A percentile compares a stretch with the other conserved stretches of the same genome.
phyloP scores from a whole-genome alignment of 2,113 vertebrate species.

The Ancistrus triradiatus region DNA sequence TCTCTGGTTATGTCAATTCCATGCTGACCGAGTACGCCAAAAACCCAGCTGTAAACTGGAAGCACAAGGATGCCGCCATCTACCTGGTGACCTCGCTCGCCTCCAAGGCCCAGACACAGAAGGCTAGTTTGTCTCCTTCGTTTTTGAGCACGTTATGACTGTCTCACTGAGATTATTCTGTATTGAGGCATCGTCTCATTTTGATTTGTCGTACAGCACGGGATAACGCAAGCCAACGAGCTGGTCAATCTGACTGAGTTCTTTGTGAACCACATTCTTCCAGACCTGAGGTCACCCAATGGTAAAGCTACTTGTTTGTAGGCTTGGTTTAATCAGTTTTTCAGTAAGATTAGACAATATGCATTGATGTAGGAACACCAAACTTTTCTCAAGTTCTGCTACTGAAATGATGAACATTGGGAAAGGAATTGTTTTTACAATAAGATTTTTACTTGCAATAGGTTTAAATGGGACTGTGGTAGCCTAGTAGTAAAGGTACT shows the following conservation, averaged over 20 bases:
- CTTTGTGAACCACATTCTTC: conserved; percentile 92
- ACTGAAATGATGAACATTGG: too few relatives aligned
- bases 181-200: background rate
- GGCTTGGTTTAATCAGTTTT: too few relatives aligned
- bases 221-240: conserved; percentile 98
- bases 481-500: too few relatives aligned
- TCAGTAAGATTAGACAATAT: too few relatives aligned
- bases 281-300: conserved; percentile 88
- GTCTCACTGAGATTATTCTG: background rate
- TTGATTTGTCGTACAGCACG: conserved; percentile 73
- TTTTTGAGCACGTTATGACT: background rate
- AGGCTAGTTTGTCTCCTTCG: conserved; percentile 68
- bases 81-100: conserved; percentile 96
- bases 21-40: conserved; percentile 94
- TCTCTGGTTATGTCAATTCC: conserved; percentile 96
- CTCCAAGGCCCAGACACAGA: conserved; percentile 97
- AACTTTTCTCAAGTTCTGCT: too few relatives aligned
- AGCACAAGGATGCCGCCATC: conserved; percentile 97
- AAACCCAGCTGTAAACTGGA: conserved; percentile 91
- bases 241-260: conserved; percentile 94
- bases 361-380: too few relatives aligned
- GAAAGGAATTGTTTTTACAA: background rate
- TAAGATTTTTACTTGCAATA: background rate
- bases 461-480: too few relatives aligned
- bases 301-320: conserved; percentile 62